Conservation (phyloP, 2,113 vertebrate species). For the Antechinus stuartii region DNA sequence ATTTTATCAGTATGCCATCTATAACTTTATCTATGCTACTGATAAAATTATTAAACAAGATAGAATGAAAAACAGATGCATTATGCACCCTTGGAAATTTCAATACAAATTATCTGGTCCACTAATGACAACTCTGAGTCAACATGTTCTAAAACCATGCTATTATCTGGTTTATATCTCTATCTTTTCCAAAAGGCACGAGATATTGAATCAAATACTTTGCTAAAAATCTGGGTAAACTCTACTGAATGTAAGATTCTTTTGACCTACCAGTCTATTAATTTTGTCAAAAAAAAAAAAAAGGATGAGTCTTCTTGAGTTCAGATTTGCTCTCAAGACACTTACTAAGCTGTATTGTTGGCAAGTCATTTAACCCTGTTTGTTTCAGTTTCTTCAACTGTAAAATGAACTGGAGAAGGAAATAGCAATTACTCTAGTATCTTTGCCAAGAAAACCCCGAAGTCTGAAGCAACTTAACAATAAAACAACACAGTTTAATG, state of each 20-base stretch:
- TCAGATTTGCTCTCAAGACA: background rate
- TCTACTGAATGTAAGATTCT: background rate
- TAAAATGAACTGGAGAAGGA: background rate
- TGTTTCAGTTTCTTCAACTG: background rate
- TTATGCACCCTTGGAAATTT: background rate
- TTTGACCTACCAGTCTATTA: background rate
- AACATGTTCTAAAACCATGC: background rate
- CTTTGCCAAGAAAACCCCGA: background rate
- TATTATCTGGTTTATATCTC: background rate
- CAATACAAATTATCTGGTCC: background rate
- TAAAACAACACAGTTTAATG: background rate
- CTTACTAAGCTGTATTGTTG: background rate
- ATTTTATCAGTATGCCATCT: background rate
- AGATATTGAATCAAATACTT: background rate
- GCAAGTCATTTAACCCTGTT: background rate
- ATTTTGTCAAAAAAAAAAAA: background rate
- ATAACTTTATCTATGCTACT: background rate
- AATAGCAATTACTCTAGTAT: background rate
- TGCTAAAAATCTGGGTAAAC: background rate
- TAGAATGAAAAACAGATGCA: background rate
- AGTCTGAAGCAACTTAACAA: background rate
- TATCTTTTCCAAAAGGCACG: background rate
- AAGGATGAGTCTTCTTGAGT: background rate
- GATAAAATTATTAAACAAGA: background rate
- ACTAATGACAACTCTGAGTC: background rate